Evolutionary conservation across 2,888 invertebrate genomes (phyloP).

Genomic region (Liodrosophila aerea): DNA sequence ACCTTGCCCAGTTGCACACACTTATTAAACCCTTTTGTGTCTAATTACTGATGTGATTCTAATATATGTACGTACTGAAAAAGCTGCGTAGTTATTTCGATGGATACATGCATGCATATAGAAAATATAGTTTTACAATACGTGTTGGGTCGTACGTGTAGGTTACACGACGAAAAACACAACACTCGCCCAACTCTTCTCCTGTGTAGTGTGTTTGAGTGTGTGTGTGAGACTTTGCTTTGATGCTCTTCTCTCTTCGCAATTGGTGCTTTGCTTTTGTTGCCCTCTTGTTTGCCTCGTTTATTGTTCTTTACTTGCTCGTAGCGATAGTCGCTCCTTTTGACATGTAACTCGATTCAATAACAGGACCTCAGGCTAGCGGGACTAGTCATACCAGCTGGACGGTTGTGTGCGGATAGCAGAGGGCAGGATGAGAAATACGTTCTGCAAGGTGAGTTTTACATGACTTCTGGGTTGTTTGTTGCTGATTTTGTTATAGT

Average conservation of each 20-base stretch:
- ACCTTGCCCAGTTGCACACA: too few species aligned
- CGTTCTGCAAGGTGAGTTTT: constrained; percentile 15
- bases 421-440: background rate
- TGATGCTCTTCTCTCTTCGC: background rate
- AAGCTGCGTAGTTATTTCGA: too few species aligned
- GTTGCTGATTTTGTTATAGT: constrained; percentile 20
- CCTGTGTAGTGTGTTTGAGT: background rate
- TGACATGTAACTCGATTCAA: constrained; percentile 76
- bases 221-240: background rate
- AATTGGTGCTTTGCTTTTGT: constrained; percentile 39
- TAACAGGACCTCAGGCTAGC: constrained; percentile 40
- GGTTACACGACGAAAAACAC: too few species aligned
- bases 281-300: constrained; percentile 74
- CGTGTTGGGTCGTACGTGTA: too few species aligned
- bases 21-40: too few species aligned
- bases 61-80: too few species aligned
- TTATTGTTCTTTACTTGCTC: constrained; percentile 74
- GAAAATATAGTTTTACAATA: too few species aligned
- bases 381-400: background rate
- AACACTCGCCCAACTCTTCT: too few species aligned
- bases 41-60: too few species aligned
- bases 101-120: too few species aligned
- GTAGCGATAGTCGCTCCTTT: constrained; percentile 62
- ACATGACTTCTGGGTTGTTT: constrained; percentile 50
- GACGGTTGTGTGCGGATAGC: background rate